These are phyloP conservation scores for Thereuonema tuberculata DNA, from an alignment of 1,140 invertebrate species.

Conservation along the genomic window DNA sequence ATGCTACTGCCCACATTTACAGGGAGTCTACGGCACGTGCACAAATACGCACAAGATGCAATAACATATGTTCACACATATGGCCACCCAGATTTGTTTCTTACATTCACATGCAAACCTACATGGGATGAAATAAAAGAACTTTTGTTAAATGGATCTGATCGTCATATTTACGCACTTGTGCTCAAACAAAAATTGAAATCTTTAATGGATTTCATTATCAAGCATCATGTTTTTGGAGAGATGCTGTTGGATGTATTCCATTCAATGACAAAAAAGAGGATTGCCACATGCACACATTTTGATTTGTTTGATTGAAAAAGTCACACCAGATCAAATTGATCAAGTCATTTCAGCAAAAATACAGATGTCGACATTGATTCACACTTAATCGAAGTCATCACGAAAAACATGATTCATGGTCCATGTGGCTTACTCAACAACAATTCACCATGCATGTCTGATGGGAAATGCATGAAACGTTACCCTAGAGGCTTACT, in stretches of 20 bases:
- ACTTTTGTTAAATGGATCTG: neutral
- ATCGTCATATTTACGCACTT: conserved; percentile 3
- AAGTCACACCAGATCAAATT: conserved; percentile 11
- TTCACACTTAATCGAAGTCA: conserved; percentile 12
- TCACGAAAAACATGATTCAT: conserved; percentile 37
- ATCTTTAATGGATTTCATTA: neutral
- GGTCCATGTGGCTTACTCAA: conserved; percentile 38
- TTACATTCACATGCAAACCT: neutral
- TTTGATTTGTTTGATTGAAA: conserved; percentile 20
- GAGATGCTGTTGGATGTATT: neutral
- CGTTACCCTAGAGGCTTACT: conserved; percentile 26
- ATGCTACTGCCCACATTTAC: neutral
- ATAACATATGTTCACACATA: conserved; percentile 6
- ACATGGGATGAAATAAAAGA: conserved; percentile 8
- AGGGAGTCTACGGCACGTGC: conserved; percentile 3
- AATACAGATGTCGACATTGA: conserved; percentile 22
- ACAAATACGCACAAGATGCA: conserved; percentile 12
- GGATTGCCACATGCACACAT: conserved; percentile 29
- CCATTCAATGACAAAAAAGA: conserved; percentile 28
- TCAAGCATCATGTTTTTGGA: neutral
- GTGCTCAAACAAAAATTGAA: conserved; percentile 14
- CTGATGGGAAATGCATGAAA: conserved; percentile 34
- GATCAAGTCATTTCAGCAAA: conserved; percentile 14
- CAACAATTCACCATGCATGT: conserved; percentile 35
- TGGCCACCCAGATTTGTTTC: conserved; percentile 6